Percentiles rank a stretch among this genome's conserved stretches.
Evolutionary conservation across 1,140 invertebrate species (phyloP).

Genomic region (Asbolus verrucosus): DNA sequence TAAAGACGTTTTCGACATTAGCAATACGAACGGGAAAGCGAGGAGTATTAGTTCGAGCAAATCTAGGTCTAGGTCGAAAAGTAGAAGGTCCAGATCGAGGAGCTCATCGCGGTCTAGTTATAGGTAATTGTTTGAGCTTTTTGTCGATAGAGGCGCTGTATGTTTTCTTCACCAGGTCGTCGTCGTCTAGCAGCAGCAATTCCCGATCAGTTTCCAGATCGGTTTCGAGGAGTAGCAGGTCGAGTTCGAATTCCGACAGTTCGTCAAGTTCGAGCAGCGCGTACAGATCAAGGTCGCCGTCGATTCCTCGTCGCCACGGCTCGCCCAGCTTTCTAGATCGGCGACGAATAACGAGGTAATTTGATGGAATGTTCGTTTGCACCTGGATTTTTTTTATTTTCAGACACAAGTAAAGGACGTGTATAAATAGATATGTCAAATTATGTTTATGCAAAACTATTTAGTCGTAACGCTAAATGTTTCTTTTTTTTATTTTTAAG

Average conservation of each 20-base stretch:
- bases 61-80: conserved; percentile 49
- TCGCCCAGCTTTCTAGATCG: conserved; percentile 92
- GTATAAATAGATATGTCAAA: not conserved
- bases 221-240: conserved; percentile 66
- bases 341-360: conserved; percentile 91
- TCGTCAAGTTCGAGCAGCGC: conserved; percentile 61
- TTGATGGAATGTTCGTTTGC: no score
- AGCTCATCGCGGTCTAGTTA: conserved; percentile 66
- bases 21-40: conserved; percentile 28
- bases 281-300: conserved; percentile 80
- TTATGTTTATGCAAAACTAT: no score
- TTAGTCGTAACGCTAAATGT: conserved; percentile 14
- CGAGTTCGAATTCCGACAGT: conserved; percentile 68
- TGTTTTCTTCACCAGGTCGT: conserved; percentile 60
- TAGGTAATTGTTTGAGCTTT: conserved; percentile 51
- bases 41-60: conserved; percentile 44
- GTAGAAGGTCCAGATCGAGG: conserved; percentile 56
- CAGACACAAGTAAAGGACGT: conserved; percentile 60
- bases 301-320: conserved; percentile 87
- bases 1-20: conserved; percentile 55
- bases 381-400: no score
- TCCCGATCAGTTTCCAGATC: conserved; percentile 63
- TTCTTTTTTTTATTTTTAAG: conserved; percentile 47
- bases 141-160: conserved; percentile 15
- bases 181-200: conserved; percentile 64